Evolutionary conservation across 2,888 invertebrate genomes (phyloP).

Genomic region (Sphaerophoria rueppellii): DNA sequence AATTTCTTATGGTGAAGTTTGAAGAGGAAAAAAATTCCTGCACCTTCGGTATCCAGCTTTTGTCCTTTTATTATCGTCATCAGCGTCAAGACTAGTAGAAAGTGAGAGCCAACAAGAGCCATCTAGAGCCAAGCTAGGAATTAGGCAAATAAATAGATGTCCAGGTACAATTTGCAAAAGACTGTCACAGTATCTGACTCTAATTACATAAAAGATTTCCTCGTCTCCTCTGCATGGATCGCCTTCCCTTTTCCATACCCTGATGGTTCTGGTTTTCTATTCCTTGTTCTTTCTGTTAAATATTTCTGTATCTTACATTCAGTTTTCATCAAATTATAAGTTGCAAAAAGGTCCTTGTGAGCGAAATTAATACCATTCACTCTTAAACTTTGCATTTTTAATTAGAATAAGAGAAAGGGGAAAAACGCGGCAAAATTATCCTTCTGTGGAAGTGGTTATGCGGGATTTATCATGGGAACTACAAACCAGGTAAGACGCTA

Average conservation of each 20-base stretch:
- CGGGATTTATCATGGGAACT: constrained; percentile 15
- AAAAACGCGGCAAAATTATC: constrained; percentile 23
- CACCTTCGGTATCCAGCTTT: neutral
- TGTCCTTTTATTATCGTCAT: neutral
- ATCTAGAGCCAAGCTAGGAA: constrained; percentile 40
- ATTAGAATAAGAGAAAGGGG: constrained; percentile 65
- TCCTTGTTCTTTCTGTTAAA: constrained; percentile 10
- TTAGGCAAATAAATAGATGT: constrained; percentile 69
- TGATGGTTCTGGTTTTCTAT: constrained; percentile 3
- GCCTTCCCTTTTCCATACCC: constrained; percentile 8
- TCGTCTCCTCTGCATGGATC: constrained; percentile 42
- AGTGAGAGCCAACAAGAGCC: neutral
- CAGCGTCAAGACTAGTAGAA: neutral
- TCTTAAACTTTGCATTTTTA: constrained; percentile 69
- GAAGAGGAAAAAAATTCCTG: neutral
- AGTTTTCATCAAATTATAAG: constrained; percentile 69
- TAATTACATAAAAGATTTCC: constrained; percentile 68
- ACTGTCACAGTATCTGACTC: constrained; percentile 63
- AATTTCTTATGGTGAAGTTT: constrained; percentile 52
- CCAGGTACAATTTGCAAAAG: constrained; percentile 57
- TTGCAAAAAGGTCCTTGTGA: constrained; percentile 67
- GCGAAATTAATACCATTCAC: constrained; percentile 68
- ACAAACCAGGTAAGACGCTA: constrained; percentile 39
- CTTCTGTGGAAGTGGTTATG: constrained; percentile 1
- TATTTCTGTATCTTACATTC: constrained; percentile 52